Evolutionary conservation across 2,888 invertebrate genomes (phyloP).

Genomic region (Colostygia pectinataria): DNA sequence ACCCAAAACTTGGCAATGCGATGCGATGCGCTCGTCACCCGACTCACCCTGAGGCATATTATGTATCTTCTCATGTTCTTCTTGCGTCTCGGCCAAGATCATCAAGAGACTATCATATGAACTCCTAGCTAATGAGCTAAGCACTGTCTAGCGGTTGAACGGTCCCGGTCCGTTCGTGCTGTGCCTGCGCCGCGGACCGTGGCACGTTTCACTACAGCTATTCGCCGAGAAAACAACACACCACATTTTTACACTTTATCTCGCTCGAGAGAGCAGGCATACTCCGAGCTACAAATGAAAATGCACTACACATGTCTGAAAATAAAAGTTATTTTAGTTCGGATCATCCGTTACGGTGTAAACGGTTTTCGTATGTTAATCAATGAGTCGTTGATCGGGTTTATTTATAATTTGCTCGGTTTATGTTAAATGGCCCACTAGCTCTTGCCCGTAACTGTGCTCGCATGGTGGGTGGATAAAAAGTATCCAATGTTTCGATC

Average conservation of each 20-base stretch:
- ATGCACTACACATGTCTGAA: constrained; percentile 52
- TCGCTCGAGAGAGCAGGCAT: constrained; percentile 62
- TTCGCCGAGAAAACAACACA: constrained; percentile 72
- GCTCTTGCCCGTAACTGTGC: too few species aligned
- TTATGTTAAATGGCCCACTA: not conserved
- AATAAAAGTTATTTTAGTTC: constrained; percentile 65
- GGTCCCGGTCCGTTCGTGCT: constrained; percentile 47
- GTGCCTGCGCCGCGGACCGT: constrained; percentile 66
- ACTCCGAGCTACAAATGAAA: constrained; percentile 40
- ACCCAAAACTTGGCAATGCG: too few species aligned
- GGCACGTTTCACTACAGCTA: constrained; percentile 79
- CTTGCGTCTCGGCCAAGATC: too few species aligned
- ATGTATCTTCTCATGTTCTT: too few species aligned
- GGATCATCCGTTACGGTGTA: constrained; percentile 21
- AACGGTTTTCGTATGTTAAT: constrained; percentile 40
- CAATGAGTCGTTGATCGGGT: constrained; percentile 17
- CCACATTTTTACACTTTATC: constrained; percentile 74
- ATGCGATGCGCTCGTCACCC: too few species aligned
- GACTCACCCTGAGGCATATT: too few species aligned
- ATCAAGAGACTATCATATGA: too few species aligned
- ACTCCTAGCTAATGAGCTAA: too few species aligned
- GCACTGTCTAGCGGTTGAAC: constrained; percentile 34
- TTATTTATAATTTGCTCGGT: not conserved
- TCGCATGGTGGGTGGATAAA: too few species aligned
- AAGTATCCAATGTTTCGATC: too few species aligned